A percentile compares a stretch with the other conserved stretches of the same genome.
Evolutionary conservation across 2,113 vertebrate genomes (phyloP).

Genomic region (Crotophaga sulcirostris): DNA sequence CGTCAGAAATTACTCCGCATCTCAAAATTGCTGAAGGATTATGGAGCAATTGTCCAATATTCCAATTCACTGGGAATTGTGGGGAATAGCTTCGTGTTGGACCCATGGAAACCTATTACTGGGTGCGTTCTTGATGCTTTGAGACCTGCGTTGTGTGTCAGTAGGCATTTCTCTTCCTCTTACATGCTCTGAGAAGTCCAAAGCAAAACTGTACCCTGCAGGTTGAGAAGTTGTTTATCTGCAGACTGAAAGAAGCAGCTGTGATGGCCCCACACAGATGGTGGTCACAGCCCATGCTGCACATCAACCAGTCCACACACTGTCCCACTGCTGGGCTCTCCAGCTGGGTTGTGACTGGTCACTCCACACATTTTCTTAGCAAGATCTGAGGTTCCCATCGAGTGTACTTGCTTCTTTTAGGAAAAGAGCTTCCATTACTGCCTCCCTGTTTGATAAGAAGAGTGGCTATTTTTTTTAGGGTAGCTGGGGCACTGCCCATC

Average conservation of each 20-base stretch:
- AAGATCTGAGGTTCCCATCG: background rate
- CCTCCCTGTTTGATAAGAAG: background rate
- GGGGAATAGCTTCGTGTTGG: background rate
- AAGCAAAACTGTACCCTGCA: background rate
- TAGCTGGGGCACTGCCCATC: background rate
- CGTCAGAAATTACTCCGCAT: background rate
- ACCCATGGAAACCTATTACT: background rate
- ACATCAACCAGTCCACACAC: background rate
- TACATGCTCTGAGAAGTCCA: rapidly evolving
- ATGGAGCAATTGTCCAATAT: background rate
- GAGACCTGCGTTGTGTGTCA: background rate
- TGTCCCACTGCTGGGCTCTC: background rate
- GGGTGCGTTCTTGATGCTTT: rapidly evolving
- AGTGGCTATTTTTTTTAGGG: background rate
- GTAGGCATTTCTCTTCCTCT: background rate
- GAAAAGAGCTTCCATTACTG: background rate
- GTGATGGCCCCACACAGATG: background rate
- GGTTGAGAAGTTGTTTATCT: background rate
- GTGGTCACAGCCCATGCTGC: background rate
- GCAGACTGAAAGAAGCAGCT: background rate
- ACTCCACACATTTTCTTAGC: background rate
- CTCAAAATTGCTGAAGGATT: background rate
- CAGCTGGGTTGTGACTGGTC: background rate
- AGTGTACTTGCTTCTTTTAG: background rate
- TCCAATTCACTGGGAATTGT: background rate